Conservation (phyloP, 1,140 invertebrate species). For the Sesamia nonagrioides region DNA sequence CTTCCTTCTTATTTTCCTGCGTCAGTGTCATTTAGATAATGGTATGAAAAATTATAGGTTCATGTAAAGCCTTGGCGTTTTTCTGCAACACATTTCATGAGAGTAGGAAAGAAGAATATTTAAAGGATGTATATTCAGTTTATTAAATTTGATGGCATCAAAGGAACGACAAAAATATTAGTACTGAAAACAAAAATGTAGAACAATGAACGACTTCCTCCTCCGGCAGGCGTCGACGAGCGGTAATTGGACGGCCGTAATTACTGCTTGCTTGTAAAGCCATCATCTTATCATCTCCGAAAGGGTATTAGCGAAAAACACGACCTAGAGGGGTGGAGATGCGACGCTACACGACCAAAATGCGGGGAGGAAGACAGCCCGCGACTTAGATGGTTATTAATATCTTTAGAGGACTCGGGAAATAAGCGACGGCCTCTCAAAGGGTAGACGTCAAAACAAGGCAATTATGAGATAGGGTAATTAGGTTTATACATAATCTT, state of each 20-base stretch:
- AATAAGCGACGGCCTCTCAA: constrained; percentile 80
- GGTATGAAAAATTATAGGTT: too few species aligned
- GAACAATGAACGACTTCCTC: constrained; percentile 67
- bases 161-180: constrained; percentile 43
- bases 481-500: constrained; percentile 78
- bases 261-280: constrained; percentile 85
- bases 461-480: constrained; percentile 83
- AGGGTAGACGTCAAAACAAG: constrained; percentile 85
- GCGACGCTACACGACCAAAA: constrained; percentile 58
- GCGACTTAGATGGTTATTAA: constrained; percentile 84
- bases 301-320: constrained; percentile 84
- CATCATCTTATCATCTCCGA: constrained; percentile 85
- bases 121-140: constrained; percentile 1
- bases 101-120: not conserved
- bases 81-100: not conserved
- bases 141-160: constrained; percentile 29
- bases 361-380: constrained; percentile 71
- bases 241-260: constrained; percentile 82
- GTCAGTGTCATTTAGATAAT: too few species aligned
- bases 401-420: constrained; percentile 81
- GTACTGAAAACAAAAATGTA: constrained; percentile 51
- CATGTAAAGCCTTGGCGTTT: too few species aligned
- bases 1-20: not conserved
- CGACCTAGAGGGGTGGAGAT: constrained; percentile 61
- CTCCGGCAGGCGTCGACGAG: constrained; percentile 61